Evolutionary conservation across 2,888 invertebrate genomes (phyloP).

Genomic region (Parelbella ahira): DNA sequence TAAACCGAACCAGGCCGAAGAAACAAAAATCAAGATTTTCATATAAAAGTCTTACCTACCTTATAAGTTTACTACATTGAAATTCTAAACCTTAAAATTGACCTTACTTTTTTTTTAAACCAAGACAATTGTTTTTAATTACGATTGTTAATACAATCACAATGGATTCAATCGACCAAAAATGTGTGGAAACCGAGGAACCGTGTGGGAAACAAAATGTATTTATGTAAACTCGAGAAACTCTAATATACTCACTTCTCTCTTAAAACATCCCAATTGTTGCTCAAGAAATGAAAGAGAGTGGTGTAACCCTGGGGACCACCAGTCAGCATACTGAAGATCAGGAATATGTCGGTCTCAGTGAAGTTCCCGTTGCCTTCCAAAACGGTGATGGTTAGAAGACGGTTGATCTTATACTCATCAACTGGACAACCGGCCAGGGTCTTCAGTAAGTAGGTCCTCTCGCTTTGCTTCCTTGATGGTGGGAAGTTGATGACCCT

Average conservation of each 20-base stretch:
- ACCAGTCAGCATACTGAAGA: conserved; percentile 87
- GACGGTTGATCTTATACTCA: conserved; percentile 82
- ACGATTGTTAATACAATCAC: too few relatives aligned
- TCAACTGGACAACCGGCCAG: conserved; percentile 90
- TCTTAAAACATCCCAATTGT: conserved; percentile 86
- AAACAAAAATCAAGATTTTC: too few relatives aligned
- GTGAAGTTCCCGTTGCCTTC: conserved; percentile 86
- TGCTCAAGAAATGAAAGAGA: conserved; percentile 84
- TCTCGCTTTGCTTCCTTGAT: conserved; percentile 85
- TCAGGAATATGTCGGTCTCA: conserved; percentile 87
- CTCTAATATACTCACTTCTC: conserved; percentile 83
- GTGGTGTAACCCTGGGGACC: conserved; percentile 86
- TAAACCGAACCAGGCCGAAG: too few relatives aligned
- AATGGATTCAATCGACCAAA: too few relatives aligned
- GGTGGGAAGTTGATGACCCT: conserved; percentile 87
- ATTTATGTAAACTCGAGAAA: too few relatives aligned
- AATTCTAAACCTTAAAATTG: too few relatives aligned
- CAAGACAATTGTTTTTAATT: too few relatives aligned
- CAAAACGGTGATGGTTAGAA: conserved; percentile 84
- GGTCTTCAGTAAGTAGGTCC: conserved; percentile 88
- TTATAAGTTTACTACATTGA: too few relatives aligned
- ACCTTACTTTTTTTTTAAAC: too few relatives aligned
- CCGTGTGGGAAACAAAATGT: too few relatives aligned
- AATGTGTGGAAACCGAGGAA: too few relatives aligned
- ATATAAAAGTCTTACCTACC: too few relatives aligned